Percentiles rank a stretch among this genome's conserved stretches.
Evolutionary conservation across 2,113 vertebrate species (phyloP).

Genomic region (Salvator merianae): DNA sequence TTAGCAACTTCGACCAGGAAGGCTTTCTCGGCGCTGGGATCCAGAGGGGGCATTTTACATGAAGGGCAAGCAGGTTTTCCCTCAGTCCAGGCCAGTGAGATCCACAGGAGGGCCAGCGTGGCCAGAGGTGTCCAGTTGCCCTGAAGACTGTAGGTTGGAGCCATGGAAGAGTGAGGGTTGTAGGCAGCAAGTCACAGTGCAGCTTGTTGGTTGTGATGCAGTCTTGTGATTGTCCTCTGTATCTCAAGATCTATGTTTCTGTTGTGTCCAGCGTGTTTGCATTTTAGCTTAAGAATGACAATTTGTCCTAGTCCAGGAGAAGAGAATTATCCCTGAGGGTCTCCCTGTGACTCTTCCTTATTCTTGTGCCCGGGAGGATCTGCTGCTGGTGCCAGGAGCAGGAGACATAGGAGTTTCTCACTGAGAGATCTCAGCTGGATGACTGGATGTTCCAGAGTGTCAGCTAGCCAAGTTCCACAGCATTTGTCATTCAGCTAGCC

Average conservation of each 20-base stretch:
- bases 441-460: neutral
- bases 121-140: slow-evolving; percentile 39
- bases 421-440: neutral
- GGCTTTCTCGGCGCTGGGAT: slow-evolving; percentile 73
- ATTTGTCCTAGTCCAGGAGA: slow-evolving; percentile 4
- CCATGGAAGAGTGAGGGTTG: neutral
- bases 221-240: neutral
- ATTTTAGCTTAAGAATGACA: slow-evolving; percentile 9
- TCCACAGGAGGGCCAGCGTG: slow-evolving; percentile 28
- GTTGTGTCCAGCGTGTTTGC: slow-evolving; percentile 6
- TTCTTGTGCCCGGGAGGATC: neutral
- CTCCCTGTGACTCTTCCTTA: neutral
- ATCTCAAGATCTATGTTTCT: neutral
- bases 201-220: neutral
- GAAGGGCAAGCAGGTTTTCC: slow-evolving; percentile 63
- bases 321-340: neutral
- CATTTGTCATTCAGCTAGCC: slow-evolving; percentile 8
- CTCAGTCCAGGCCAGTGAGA: slow-evolving; percentile 29
- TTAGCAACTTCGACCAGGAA: slow-evolving; percentile 85
- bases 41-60: slow-evolving; percentile 74
- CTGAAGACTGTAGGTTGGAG: slow-evolving; percentile 11
- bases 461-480: neutral
- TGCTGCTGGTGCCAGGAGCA: neutral
- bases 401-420: neutral
- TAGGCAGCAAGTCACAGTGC: too few species aligned